phyloP scores from a whole-genome alignment of 2,888 invertebrate genomes.

The Argynnis bischoffii region DNA sequence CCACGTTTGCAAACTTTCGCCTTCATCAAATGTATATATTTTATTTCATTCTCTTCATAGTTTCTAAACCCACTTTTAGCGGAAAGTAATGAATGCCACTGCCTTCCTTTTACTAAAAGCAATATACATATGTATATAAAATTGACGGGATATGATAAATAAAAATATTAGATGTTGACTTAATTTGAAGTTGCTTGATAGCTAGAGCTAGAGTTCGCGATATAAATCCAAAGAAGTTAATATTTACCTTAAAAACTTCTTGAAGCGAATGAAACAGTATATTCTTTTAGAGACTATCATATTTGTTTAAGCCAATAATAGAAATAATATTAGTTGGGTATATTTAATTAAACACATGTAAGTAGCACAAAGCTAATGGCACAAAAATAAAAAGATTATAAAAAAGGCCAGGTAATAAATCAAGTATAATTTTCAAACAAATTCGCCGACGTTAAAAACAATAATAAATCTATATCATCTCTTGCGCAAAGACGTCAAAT shows the following conservation, averaged over 20 bases:
- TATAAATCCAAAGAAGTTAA: no score
- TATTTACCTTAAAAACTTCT: no score
- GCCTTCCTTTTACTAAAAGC: slow-evolving; percentile 1
- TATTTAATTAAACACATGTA: neutral
- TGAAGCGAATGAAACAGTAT: no score
- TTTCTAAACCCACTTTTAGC: slow-evolving; percentile 15
- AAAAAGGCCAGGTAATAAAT: slow-evolving; percentile 27
- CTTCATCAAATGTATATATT: slow-evolving; percentile 23
- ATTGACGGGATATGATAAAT: slow-evolving; percentile 3
- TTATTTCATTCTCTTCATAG: slow-evolving; percentile 10
- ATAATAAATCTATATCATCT: slow-evolving; percentile 35
- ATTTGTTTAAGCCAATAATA: neutral
- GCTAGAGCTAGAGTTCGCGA: no score
- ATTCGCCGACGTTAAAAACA: slow-evolving; percentile 32
- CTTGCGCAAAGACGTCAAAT: slow-evolving; percentile 32
- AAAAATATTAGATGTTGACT: slow-evolving; percentile 7
- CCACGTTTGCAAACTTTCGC: slow-evolving; percentile 37
- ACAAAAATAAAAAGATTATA: neutral
- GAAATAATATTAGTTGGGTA: neutral
- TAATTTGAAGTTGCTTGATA: neutral
- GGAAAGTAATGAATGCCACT: slow-evolving; percentile 10
- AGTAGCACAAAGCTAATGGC: neutral
- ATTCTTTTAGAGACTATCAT: neutral
- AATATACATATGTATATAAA: neutral
- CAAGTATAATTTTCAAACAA: slow-evolving; percentile 30